Evolutionary conservation across 2,113 vertebrate genomes (phyloP).

Genomic region (Triplophysa siluroides): DNA sequence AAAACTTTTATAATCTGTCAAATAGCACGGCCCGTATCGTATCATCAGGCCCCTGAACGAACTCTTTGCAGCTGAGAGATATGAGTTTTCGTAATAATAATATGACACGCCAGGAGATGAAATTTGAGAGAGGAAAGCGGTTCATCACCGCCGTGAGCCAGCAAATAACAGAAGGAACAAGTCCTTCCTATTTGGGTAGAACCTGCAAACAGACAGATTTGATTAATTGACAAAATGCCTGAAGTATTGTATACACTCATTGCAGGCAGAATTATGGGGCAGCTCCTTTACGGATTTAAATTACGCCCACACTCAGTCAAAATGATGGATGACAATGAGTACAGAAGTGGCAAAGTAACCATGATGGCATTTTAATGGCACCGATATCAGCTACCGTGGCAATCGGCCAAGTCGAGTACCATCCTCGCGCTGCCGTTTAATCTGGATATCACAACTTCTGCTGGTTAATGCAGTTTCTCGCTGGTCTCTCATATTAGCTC

Average conservation of each 20-base stretch:
- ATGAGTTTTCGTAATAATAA: conserved; percentile 31
- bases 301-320: conserved; percentile 50
- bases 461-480: conserved; percentile 15
- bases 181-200: not conserved
- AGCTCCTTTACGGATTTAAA: conserved; percentile 48
- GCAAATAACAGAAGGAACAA: conserved; percentile 21
- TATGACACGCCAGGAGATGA: conserved; percentile 13
- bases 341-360: conserved; percentile 49
- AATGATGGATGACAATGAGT: conserved; percentile 50
- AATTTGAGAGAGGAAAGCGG: conserved; percentile 20
- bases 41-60: conserved; percentile 9
- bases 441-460: conserved; percentile 38
- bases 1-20: conserved; percentile 2
- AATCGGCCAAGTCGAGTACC: conserved; percentile 41
- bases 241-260: conserved; percentile 6
- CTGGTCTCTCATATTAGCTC: conserved; percentile 15
- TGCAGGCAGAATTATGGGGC: conserved; percentile 29
- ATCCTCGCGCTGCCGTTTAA: conserved; percentile 45
- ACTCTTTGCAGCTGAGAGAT: conserved; percentile 1
- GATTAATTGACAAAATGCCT: conserved; percentile 41
- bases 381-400: conserved; percentile 41
- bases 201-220: conserved; percentile 24
- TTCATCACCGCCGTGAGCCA: conserved; percentile 2
- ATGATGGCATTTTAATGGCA: conserved; percentile 56
- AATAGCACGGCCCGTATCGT: not conserved